Evolutionary conservation across 2,888 invertebrate species (phyloP).

Genomic region (Netelia melanura): DNA sequence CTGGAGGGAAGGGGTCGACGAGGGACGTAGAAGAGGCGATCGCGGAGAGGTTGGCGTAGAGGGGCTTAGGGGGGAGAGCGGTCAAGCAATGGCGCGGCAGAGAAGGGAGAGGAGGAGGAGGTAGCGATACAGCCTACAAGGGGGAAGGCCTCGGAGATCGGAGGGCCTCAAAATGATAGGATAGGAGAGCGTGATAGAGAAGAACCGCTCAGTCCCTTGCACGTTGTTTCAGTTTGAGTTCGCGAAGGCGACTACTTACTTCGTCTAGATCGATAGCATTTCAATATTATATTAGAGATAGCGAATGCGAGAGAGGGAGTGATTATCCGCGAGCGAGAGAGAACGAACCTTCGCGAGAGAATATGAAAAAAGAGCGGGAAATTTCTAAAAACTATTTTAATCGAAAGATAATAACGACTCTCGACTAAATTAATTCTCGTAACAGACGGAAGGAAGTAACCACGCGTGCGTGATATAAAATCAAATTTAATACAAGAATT

Average conservation of each 20-base stretch:
- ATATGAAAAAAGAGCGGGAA: constrained; percentile 16
- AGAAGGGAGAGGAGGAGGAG: constrained; percentile 62
- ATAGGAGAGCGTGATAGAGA: constrained; percentile 82
- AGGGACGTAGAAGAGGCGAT: constrained; percentile 53
- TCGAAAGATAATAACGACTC: not conserved
- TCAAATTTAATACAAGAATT: constrained; percentile 3
- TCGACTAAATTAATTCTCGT: not conserved
- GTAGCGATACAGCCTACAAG: constrained; percentile 57
- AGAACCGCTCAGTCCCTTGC: constrained; percentile 80
- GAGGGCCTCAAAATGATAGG: constrained; percentile 83
- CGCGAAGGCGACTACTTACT: constrained; percentile 76
- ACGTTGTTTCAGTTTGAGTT: constrained; percentile 82
- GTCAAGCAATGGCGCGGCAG: constrained; percentile 25
- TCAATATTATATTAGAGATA: constrained; percentile 31
- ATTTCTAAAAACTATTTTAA: not conserved
- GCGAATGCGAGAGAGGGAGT: not conserved
- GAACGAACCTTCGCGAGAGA: constrained; percentile 21
- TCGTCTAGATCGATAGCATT: constrained; percentile 35
- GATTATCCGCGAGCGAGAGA: not conserved
- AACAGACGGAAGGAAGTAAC: no score
- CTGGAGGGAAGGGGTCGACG: constrained; percentile 64
- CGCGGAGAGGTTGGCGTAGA: constrained; percentile 53
- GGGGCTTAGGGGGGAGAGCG: constrained; percentile 66
- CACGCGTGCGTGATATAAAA: not conserved
- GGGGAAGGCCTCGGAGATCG: constrained; percentile 68